Conservation (phyloP, 1,140 invertebrate genomes). For the Drosophila subobscura region DNA sequence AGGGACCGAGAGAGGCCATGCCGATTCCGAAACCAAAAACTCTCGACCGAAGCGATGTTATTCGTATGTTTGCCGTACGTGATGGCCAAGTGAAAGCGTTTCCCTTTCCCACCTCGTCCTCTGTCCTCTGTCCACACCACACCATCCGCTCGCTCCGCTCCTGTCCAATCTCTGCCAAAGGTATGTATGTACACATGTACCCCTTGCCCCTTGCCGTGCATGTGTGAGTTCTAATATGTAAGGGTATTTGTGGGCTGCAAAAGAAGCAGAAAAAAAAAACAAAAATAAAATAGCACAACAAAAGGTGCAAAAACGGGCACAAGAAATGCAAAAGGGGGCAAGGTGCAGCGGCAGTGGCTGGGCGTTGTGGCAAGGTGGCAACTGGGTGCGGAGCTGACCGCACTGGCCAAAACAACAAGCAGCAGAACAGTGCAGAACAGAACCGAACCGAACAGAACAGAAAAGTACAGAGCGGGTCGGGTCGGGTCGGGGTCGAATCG, state of each 20-base stretch:
- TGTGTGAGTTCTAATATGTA: conserved; percentile 60
- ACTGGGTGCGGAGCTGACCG: conserved; percentile 40
- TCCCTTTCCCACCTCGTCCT: conserved; percentile 2
- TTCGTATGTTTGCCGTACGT: conserved; percentile 58
- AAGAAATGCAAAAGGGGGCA: conserved; percentile 58
- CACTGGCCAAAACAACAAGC: conserved; percentile 56
- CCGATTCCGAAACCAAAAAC: too few relatives aligned
- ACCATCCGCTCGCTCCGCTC: too few relatives aligned
- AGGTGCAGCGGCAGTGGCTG: conserved; percentile 11
- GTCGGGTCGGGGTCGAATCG: too few relatives aligned
- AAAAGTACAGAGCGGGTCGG: neutral
- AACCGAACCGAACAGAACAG: conserved; percentile 21
- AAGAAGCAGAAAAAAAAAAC: neutral
- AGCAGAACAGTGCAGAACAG: conserved; percentile 13
- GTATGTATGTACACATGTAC: neutral
- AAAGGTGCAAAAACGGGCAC: conserved; percentile 75
- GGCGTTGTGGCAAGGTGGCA: conserved; percentile 12
- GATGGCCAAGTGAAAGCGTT: conserved; percentile 69
- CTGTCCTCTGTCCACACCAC: conserved; percentile 1
- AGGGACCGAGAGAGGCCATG: neutral
- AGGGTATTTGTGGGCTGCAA: conserved; percentile 47
- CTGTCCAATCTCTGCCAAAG: too few relatives aligned
- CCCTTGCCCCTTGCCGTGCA: conserved; percentile 18
- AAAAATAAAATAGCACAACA: conserved; percentile 43
- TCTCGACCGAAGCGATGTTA: too few relatives aligned